Percentiles rank a stretch among this genome's conserved stretches.
phyloP scores from a whole-genome alignment of 2,888 invertebrate genomes.

The Agrochola litura region DNA sequence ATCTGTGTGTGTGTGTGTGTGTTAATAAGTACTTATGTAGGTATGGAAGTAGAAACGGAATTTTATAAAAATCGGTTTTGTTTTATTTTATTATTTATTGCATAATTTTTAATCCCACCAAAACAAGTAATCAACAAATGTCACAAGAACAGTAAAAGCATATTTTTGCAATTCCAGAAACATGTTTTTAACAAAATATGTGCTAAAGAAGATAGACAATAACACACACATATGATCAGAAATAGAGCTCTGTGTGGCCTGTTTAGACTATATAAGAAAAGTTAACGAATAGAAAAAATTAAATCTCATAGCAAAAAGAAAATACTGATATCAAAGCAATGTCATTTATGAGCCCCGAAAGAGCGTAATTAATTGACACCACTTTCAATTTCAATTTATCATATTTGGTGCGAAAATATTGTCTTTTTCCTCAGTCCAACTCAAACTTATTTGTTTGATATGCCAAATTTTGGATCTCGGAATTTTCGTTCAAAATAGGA shows the following conservation, averaged over 20 bases:
- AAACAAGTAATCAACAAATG: slow-evolving; percentile 80
- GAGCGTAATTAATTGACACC: slow-evolving; percentile 11
- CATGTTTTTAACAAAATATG: slow-evolving; percentile 30
- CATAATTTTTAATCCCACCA: slow-evolving; percentile 82
- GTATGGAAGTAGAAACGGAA: neutral
- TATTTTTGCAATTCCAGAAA: slow-evolving; percentile 50
- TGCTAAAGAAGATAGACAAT: slow-evolving; percentile 29
- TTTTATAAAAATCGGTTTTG: slow-evolving; percentile 31
- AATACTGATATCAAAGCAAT: slow-evolving; percentile 40
- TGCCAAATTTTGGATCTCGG: slow-evolving; percentile 68
- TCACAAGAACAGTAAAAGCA: slow-evolving; percentile 74
- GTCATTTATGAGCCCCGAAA: neutral
- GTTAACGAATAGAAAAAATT: slow-evolving; percentile 25
- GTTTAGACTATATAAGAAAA: slow-evolving; percentile 20
- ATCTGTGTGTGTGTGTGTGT: no score
- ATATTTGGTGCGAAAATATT: slow-evolving; percentile 70
- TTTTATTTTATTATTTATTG: slow-evolving; percentile 80
- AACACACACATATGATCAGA: slow-evolving; percentile 23
- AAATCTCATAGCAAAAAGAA: slow-evolving; percentile 43
- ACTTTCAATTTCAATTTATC: slow-evolving; percentile 27
- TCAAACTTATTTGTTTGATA: slow-evolving; percentile 70
- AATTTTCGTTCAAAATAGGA: slow-evolving; percentile 44
- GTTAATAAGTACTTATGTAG: no score
- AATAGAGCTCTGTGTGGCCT: slow-evolving; percentile 40
- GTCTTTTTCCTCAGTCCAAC: slow-evolving; percentile 78